Base-by-base conservation (phyloP, 2,888 invertebrate genomes). In the Thymelicus acteon region DNA sequence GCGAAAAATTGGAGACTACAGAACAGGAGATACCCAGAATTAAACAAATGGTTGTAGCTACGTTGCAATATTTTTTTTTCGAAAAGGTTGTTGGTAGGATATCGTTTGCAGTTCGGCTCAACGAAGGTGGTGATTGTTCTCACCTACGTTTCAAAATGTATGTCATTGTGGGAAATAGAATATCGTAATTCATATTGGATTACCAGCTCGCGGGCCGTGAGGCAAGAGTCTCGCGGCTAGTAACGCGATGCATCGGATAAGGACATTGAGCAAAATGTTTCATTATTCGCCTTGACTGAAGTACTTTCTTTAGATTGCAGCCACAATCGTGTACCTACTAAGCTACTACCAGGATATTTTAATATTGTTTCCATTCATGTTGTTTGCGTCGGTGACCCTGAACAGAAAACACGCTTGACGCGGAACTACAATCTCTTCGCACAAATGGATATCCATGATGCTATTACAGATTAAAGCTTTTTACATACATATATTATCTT, bases 181-280 rank as follows among this genome's bases (percentile, higher is more conserved):
- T 85, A 83, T 82, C 73, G 79, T 78, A 84, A 82, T 80, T 82
- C 75, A 80, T 87, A 87, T 88, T 82, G 82, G 83, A 86, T 90
- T 87, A 86, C 87, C 73, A 76, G 76, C 73, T 77, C 73, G 49
- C 61, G 10, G 13, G 77, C 78, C 72, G 74, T 78, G 80, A 79
- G 78, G 82, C 82, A 89, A 87, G 78, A 82, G 81, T 87, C 88
- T 90, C 90, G 89, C 88, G 88, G 89, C 80, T 40, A 69, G 82
- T 85, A 85, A 85, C 74, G 74, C 77, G 82, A 87, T 81, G 83
- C 83, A 76, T 74, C 71, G 71, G 75, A 72, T 76, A 78, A 76
- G 75, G 69, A 73, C 72, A 67, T 64, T 63, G 63, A 64, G 69
- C 69, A 69, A 69, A 69, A 64, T 69, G 58, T 69, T 69, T 69